phyloP scores from a whole-genome alignment of 1,140 invertebrate genomes.

The Drosophila orena region DNA sequence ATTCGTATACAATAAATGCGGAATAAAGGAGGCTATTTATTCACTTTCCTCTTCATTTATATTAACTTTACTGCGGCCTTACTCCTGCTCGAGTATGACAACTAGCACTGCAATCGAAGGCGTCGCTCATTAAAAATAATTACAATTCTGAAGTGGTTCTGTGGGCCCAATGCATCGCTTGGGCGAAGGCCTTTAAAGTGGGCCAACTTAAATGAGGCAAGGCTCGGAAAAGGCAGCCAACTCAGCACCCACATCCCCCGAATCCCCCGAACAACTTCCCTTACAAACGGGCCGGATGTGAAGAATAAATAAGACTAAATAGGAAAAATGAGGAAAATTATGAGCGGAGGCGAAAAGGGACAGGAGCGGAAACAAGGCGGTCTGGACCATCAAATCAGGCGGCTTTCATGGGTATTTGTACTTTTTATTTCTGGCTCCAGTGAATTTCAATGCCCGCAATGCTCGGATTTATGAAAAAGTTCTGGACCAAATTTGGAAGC shows the following conservation, averaged over 20 bases:
- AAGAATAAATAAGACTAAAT: conserved; percentile 67
- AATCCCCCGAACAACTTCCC: conserved; percentile 51
- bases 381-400: conserved; percentile 27
- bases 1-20: too few relatives aligned
- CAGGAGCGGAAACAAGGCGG: conserved; percentile 14
- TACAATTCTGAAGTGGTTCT: conserved; percentile 17
- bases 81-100: conserved; percentile 3
- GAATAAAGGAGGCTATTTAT: neutral
- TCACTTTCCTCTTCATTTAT: neutral
- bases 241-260: too few relatives aligned
- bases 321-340: conserved; percentile 66
- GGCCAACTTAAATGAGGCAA: conserved; percentile 1
- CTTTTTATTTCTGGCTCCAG: conserved; percentile 26
- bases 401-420: conserved; percentile 37
- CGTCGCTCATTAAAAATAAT: conserved; percentile 40
- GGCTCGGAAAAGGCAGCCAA: conserved; percentile 22
- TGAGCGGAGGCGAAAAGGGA: conserved; percentile 15
- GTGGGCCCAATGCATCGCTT: conserved; percentile 29
- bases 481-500: conserved; percentile 20
- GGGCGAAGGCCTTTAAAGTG: conserved; percentile 27
- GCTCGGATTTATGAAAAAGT: conserved; percentile 53
- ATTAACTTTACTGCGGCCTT: neutral
- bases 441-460: conserved; percentile 42
- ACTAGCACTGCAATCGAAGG: conserved; percentile 13
- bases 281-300: conserved; percentile 65